Base-by-base conservation (phyloP, 1,140 invertebrate species). In the Palaemon carinicauda region DNA sequence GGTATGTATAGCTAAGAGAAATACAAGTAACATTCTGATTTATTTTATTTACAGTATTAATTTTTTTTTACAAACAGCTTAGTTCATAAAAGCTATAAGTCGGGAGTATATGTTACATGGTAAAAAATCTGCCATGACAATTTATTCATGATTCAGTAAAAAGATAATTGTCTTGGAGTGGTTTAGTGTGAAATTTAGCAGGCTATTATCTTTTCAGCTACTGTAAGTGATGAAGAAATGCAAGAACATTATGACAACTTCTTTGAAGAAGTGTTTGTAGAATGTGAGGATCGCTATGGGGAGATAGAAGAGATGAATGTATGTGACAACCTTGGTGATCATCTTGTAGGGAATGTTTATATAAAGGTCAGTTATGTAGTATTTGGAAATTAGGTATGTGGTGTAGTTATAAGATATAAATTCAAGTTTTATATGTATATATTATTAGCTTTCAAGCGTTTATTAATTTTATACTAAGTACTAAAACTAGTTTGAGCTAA, bases 251-350 rank as follows among this genome's bases (percentile, higher is more conserved):
- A 99, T 93, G 98, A 99, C 92, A 98, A 99, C 91, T 99, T 99
- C 92, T 99, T 99, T 93, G 98, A 99, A 93, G 98, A 99, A 93
- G 97, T 99, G 9, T 99, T 99, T 93, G 96, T 98, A 4, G 98
- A 99, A 92, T 96, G 98, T 91, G 98, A 99, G 92, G 97, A 87
- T 50, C 90, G 95, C 93, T 99, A 99, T 93, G 98, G 98, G 1
- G 98, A 99, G 92, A 99, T 99, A 90, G 98, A 99, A 93, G 98
- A 99, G 92, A 99, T 99, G 98, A 99, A 99, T 93, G 98, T 99
- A 27, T 99, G 98, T 93, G 98, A 99, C 92, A 99, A 99, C 92
- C 94, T 99, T 75, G 98, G 98, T 51, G 98, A 99, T 92, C 98
- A 99, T 92, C 93, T 99, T 53, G 98, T 99, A 74, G 98, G 98